Conservation (phyloP, 92 coral and sea anemone species). For the Porites rus region DNA sequence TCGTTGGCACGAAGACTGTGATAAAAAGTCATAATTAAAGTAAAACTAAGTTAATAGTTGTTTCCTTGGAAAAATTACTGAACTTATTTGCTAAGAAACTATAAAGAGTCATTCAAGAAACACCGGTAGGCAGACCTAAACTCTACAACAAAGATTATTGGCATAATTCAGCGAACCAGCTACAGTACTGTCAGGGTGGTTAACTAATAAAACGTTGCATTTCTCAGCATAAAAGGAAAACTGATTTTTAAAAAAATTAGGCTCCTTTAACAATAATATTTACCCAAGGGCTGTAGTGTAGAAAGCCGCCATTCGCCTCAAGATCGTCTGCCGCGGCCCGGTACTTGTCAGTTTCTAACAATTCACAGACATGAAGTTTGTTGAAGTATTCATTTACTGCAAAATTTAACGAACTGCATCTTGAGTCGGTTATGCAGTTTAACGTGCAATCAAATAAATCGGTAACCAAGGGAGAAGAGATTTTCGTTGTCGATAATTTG, state of each 20-base stretch:
- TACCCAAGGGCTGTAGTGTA: slow-evolving; percentile 40
- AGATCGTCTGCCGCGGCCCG: not conserved
- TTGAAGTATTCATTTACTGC: slow-evolving; percentile 2
- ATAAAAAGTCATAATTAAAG: not conserved
- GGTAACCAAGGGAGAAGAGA: not conserved
- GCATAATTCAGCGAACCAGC: too few relatives aligned
- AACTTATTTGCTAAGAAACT: too few relatives aligned
- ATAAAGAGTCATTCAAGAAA: too few relatives aligned
- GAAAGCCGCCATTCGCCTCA: not conserved
- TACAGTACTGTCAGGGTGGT: too few relatives aligned
- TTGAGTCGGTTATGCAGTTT: not conserved
- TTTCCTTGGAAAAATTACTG: too few relatives aligned
- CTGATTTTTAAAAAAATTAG: too few relatives aligned
- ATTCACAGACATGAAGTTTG: slow-evolving; percentile 7
- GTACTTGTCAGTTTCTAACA: slow-evolving; percentile 30
- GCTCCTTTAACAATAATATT: not conserved
- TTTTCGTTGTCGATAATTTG: not conserved
- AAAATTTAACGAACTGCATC: slow-evolving; percentile 30
- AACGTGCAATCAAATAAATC: not conserved
- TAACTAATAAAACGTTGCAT: too few relatives aligned
- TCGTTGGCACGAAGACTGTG: not conserved
- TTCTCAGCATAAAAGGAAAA: too few relatives aligned
- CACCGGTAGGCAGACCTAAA: too few relatives aligned
- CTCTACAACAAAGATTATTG: too few relatives aligned
- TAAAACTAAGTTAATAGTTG: not conserved